Evolutionary conservation across 2,797 vertebrate genomes (phyloP).

Genomic region (Tokudaia tokunoshimensis): DNA sequence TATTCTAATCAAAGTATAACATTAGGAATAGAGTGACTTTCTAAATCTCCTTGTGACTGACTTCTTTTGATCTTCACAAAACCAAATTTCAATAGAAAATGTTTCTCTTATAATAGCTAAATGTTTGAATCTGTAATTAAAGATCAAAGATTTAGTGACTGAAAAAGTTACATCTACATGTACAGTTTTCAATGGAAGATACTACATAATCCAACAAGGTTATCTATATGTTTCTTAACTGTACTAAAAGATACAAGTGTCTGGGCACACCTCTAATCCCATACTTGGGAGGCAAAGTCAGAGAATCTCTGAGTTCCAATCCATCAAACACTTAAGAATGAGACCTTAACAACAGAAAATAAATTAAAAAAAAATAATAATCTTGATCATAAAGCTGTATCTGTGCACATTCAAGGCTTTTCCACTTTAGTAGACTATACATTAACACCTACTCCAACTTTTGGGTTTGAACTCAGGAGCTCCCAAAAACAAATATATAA

Average conservation of each 20-base stretch:
- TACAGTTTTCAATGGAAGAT: neutral
- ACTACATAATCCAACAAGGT: neutral
- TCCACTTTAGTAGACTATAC: neutral
- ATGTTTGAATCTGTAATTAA: neutral
- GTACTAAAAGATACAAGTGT: neutral
- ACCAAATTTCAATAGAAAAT: conserved; percentile 46
- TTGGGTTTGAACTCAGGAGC: conserved; percentile 12
- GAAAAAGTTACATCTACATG: neutral
- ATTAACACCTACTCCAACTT: neutral
- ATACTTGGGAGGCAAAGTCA: neutral
- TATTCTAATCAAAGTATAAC: conserved; percentile 5
- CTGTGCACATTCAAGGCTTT: neutral
- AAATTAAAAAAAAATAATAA: neutral
- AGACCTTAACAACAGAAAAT: neutral
- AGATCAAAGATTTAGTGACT: conserved; percentile 32
- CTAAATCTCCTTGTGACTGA: conserved; percentile 14
- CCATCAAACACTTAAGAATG: too few relatives aligned
- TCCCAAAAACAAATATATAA: conserved; percentile 17
- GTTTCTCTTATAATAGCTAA: conserved; percentile 14
- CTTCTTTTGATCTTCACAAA: conserved; percentile 26
- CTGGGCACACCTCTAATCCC: neutral
- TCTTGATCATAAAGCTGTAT: neutral
- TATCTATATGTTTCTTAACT: conserved; percentile 21
- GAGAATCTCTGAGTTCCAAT: neutral
- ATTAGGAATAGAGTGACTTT: neutral